Conservation (phyloP, 2,888 invertebrate genomes). For the Leucozona laternaria region DNA sequence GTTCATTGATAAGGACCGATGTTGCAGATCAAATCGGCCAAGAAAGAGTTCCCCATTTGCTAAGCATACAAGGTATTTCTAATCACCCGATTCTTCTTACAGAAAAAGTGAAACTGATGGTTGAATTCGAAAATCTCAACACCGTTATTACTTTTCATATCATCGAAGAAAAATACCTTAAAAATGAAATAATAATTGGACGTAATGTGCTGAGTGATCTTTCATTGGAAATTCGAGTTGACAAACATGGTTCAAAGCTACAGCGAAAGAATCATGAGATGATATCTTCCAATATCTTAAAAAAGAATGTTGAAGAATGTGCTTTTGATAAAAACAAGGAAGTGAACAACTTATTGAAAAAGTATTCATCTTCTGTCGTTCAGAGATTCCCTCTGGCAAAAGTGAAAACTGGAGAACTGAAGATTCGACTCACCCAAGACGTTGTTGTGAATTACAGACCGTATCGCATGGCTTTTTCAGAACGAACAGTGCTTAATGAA, state of each 20-base stretch:
- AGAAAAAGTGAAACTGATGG: neutral
- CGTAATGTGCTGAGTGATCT: neutral
- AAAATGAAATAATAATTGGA: slow-evolving; percentile 7
- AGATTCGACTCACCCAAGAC: neutral
- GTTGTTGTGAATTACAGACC: slow-evolving; percentile 8
- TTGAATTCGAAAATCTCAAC: slow-evolving; percentile 14
- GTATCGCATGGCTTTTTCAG: slow-evolving; percentile 18
- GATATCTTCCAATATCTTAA: neutral
- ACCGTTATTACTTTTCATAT: neutral
- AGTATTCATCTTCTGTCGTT: slow-evolving; percentile 4
- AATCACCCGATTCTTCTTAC: neutral
- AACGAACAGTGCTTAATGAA: neutral
- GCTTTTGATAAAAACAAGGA: slow-evolving; percentile 1
- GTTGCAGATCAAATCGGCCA: slow-evolving; percentile 22
- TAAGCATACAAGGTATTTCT: slow-evolving; percentile 7
- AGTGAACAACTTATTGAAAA: neutral
- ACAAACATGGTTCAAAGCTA: neutral
- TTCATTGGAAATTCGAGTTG: slow-evolving; percentile 2
- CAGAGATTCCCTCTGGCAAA: neutral
- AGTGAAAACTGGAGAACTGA: neutral
- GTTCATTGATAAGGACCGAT: slow-evolving; percentile 26
- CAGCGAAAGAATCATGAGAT: neutral
- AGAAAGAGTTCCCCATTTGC: neutral
- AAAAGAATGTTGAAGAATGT: neutral
- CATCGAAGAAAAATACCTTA: neutral